Evolutionary conservation across 2,888 invertebrate genomes (phyloP).

Genomic region (Amphipoea oculea): DNA sequence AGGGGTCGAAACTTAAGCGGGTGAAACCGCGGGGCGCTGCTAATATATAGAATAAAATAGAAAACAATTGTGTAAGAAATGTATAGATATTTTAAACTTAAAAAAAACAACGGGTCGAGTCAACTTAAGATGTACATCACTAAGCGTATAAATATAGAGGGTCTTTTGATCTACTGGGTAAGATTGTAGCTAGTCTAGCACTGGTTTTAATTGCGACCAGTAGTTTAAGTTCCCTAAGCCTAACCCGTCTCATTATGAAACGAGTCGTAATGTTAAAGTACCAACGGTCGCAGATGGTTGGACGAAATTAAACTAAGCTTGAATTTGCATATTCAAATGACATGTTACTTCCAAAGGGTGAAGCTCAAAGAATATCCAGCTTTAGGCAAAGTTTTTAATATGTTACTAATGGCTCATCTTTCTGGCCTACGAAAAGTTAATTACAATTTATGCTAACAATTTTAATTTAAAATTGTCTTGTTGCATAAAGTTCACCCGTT

Average conservation of each 20-base stretch:
- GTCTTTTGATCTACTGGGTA: background rate
- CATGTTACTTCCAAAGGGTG: constrained; percentile 52
- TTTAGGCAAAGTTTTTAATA: constrained; percentile 26
- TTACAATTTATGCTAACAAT: background rate
- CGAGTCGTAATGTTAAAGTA: constrained; percentile 31
- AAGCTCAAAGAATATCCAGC: constrained; percentile 38
- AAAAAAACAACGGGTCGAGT: background rate
- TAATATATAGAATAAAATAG: background rate
- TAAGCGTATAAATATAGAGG: background rate
- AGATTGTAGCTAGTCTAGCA: background rate
- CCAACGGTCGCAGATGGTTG: constrained; percentile 64
- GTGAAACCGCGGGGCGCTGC: no score
- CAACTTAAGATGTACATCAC: background rate
- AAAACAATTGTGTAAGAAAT: constrained; percentile 6
- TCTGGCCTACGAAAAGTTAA: background rate
- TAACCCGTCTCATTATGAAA: constrained; percentile 31
- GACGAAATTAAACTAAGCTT: constrained; percentile 68
- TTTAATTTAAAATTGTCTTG: background rate
- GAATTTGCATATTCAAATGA: constrained; percentile 72
- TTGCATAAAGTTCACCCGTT: background rate
- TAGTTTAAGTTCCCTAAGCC: constrained; percentile 18
- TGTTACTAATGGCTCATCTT: background rate
- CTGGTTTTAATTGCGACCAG: constrained; percentile 11
- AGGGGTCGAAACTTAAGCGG: no score
- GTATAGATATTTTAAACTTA: background rate